phyloP scores from a whole-genome alignment of 1,140 invertebrate genomes.

The Drosophila watanabei region DNA sequence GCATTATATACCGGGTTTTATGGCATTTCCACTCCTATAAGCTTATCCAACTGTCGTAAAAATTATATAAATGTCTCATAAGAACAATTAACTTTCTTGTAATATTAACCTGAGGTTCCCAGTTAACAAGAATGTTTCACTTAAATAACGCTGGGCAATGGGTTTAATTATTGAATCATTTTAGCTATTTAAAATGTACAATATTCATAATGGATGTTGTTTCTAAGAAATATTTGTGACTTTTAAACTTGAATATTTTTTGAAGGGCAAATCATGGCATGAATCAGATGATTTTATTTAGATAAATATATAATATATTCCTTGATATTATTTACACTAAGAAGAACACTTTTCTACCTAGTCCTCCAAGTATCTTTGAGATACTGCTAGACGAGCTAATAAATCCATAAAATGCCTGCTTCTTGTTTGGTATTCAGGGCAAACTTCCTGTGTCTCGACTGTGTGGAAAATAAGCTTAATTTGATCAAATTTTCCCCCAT shows the following conservation, averaged over 20 bases:
- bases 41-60: slow-evolving; percentile 11
- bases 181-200: not conserved
- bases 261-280: not conserved
- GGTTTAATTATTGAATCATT: slow-evolving; percentile 3
- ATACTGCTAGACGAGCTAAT: not conserved
- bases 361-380: not conserved
- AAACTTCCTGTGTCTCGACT: slow-evolving; percentile 54
- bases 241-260: not conserved
- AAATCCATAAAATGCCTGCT: not conserved
- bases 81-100: not conserved
- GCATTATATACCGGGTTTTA: not conserved
- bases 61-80: not conserved
- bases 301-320: not conserved
- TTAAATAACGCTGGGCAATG: not conserved
- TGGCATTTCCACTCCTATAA: not conserved
- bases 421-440: slow-evolving; percentile 46
- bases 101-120: not conserved
- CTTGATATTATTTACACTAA: not conserved
- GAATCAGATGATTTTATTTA: not conserved
- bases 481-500: slow-evolving; percentile 52
- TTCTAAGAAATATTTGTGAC: not conserved
- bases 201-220: not conserved
- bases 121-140: not conserved
- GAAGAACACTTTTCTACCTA: too few species aligned
- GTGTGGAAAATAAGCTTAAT: slow-evolving; percentile 62